phyloP scores from a whole-genome alignment of 2,888 invertebrate species.

The Diploptera punctata region DNA sequence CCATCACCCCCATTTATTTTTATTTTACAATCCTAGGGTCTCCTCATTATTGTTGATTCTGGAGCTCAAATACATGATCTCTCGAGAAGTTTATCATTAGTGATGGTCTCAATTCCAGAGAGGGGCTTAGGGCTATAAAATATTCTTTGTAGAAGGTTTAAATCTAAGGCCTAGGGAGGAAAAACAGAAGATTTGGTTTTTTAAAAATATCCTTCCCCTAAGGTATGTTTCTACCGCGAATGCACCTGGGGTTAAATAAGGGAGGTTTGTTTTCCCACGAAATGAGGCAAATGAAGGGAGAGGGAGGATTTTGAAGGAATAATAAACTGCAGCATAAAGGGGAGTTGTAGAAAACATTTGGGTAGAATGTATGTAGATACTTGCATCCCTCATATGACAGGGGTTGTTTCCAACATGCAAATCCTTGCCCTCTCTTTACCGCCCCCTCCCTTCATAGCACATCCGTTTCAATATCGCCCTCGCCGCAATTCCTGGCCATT shows the following conservation, averaged over 20 bases:
- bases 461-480: slow-evolving; percentile 19
- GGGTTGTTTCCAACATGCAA: slow-evolving; percentile 23
- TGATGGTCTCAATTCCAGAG: background rate
- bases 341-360: slow-evolving; percentile 13
- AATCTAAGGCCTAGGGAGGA: background rate
- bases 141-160: slow-evolving; percentile 11
- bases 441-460: background rate
- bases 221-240: slow-evolving; percentile 20
- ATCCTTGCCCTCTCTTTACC: background rate
- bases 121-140: background rate
- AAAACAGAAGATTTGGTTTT: slow-evolving; percentile 4
- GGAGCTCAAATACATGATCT: background rate
- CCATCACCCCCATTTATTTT: background rate
- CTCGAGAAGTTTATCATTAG: background rate
- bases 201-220: slow-evolving; percentile 23
- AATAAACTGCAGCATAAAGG: slow-evolving; percentile 29
- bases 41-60: slow-evolving; percentile 16
- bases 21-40: no score
- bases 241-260: slow-evolving; percentile 33
- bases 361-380: slow-evolving; percentile 10
- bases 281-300: slow-evolving; percentile 27
- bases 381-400: slow-evolving; percentile 18
- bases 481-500: background rate
- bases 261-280: slow-evolving; percentile 35
- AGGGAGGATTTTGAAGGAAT: slow-evolving; percentile 29